Evolutionary conservation across 2,113 vertebrate species (phyloP).

Genomic region (Cyprinodon brontotheroides): DNA sequence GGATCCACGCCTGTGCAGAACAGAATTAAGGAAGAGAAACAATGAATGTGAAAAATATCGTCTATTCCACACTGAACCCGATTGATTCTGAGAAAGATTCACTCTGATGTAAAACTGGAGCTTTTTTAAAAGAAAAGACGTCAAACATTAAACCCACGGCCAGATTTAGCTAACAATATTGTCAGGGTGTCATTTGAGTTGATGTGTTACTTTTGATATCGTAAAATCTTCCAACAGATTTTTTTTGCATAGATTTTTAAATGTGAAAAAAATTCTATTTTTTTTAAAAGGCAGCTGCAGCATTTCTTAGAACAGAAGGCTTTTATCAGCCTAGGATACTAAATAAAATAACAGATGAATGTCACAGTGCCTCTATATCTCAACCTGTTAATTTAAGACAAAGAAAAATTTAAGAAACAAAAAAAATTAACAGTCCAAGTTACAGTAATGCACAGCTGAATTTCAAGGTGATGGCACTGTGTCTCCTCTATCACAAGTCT

Average conservation of each 20-base stretch:
- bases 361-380: background rate
- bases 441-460: constrained; percentile 9
- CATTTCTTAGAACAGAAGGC: background rate
- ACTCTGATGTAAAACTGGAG: too few relatives aligned
- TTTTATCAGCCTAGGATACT: background rate
- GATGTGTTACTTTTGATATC: too few relatives aligned
- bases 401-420: too few relatives aligned
- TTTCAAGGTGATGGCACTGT: constrained; percentile 28
- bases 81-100: too few relatives aligned
- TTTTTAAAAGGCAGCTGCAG: background rate
- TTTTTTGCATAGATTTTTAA: background rate
- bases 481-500: constrained; percentile 1
- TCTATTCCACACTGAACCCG: too few relatives aligned
- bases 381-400: background rate
- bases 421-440: background rate
- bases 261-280: background rate
- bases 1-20: too few relatives aligned
- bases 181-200: too few relatives aligned
- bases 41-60: too few relatives aligned
- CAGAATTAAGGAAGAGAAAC: too few relatives aligned
- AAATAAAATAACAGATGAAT: background rate
- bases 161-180: too few relatives aligned
- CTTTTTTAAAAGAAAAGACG: too few relatives aligned
- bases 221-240: background rate
- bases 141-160: too few relatives aligned